Evolutionary conservation across 2,113 vertebrate genomes (phyloP).

Genomic region (Apeltes quadracus): DNA sequence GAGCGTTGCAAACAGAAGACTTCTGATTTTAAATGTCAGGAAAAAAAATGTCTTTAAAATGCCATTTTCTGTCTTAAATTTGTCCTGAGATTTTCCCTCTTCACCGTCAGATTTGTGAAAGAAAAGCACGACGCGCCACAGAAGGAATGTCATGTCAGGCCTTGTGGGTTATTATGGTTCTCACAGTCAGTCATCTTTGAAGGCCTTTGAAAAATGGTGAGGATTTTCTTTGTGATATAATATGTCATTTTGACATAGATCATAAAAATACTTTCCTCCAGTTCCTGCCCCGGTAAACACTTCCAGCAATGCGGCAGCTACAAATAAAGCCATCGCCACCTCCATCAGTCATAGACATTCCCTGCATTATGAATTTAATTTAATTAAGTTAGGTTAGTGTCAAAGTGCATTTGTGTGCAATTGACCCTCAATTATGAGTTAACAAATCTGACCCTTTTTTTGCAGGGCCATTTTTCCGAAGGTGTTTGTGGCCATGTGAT

Average conservation of each 20-base stretch:
- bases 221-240: not conserved
- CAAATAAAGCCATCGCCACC: not conserved
- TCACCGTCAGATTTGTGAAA: not conserved
- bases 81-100: not conserved
- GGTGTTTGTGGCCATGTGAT: not conserved
- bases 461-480: not conserved
- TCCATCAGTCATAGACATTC: not conserved
- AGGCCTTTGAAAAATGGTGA: not conserved
- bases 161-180: not conserved
- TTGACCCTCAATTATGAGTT: too few relatives aligned
- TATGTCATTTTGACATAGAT: slow-evolving; percentile 4
- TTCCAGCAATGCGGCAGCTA: too few relatives aligned
- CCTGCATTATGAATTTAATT: not conserved
- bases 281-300: too few relatives aligned
- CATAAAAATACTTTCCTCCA: not conserved
- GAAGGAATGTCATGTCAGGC: not conserved
- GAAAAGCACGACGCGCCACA: not conserved
- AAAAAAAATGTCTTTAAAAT: too few relatives aligned
- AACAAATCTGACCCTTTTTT: too few relatives aligned
- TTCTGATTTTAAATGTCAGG: too few relatives aligned
- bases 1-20: too few relatives aligned
- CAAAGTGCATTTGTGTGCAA: too few relatives aligned
- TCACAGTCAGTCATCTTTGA: not conserved
- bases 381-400: too few relatives aligned
- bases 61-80: not conserved